Conservation (phyloP, 2,797 vertebrate species). For the Sphenopsis melanotis region DNA sequence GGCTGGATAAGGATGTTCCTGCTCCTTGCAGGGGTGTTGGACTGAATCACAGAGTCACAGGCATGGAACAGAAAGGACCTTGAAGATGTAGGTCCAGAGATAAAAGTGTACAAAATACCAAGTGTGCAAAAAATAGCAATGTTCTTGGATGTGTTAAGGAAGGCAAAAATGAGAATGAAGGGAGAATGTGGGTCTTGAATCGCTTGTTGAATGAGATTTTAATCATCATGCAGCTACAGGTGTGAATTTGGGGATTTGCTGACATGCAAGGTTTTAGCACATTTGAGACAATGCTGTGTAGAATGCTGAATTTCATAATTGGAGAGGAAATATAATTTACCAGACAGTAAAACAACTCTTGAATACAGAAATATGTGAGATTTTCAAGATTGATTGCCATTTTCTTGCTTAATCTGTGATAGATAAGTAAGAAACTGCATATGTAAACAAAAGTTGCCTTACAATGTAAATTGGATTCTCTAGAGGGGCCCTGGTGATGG, state of each 20-base stretch:
- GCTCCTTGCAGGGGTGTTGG: not conserved
- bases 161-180: not conserved
- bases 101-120: not conserved
- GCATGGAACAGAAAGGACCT: not conserved
- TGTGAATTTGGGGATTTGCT: not conserved
- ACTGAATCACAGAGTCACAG: not conserved
- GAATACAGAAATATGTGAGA: not conserved
- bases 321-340: not conserved
- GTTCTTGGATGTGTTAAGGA: not conserved
- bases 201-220: not conserved
- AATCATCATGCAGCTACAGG: not conserved
- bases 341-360: not conserved
- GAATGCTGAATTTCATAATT: rapidly evolving
- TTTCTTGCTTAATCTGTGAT: not conserved
- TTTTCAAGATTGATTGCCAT: not conserved
- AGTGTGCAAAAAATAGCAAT: not conserved
- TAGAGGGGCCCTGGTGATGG: not conserved
- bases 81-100: not conserved
- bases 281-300: not conserved
- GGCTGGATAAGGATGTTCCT: not conserved
- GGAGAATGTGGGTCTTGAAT: not conserved
- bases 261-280: not conserved
- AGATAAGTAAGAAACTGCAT: not conserved
- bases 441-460: not conserved
- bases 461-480: not conserved